Conservation (phyloP, 2,888 invertebrate species). For the Lasioglossum morio region DNA sequence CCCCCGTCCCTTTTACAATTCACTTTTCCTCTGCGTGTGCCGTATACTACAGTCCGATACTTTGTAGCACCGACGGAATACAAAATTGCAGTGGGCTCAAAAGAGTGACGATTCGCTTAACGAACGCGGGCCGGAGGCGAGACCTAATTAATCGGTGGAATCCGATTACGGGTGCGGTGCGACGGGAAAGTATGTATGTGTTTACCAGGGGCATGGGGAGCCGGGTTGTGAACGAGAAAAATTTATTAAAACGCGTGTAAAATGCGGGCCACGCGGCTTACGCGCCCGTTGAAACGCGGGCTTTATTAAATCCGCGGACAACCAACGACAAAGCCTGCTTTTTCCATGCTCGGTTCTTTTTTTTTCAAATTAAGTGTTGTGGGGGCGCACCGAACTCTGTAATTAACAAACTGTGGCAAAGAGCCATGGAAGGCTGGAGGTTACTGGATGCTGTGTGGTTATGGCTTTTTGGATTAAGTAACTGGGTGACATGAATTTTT, state of each 20-base stretch:
- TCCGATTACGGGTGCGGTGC: conserved; percentile 25
- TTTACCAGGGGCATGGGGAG: conserved; percentile 19
- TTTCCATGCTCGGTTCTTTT: conserved; percentile 6
- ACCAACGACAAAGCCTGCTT: conserved; percentile 19
- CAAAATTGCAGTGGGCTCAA: background rate
- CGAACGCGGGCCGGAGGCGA: background rate
- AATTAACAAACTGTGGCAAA: conserved; percentile 16
- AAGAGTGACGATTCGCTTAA: conserved; percentile 6
- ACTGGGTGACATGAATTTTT: too few relatives aligned
- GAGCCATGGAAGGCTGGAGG: background rate
- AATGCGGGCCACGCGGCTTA: conserved; percentile 5
- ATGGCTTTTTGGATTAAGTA: background rate
- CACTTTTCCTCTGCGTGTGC: too few relatives aligned
- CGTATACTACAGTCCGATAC: background rate
- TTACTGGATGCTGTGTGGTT: background rate
- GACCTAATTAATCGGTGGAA: conserved; percentile 46
- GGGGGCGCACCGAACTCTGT: background rate
- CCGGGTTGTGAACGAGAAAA: background rate
- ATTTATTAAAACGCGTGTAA: conserved; percentile 28
- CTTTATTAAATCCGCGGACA: conserved; percentile 38
- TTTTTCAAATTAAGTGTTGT: conserved; percentile 22
- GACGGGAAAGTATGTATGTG: background rate
- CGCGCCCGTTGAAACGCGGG: background rate
- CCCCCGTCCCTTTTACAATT: too few relatives aligned
- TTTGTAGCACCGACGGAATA: background rate